phyloP scores from a whole-genome alignment of 2,113 vertebrate species.

The Setophaga petechia region DNA sequence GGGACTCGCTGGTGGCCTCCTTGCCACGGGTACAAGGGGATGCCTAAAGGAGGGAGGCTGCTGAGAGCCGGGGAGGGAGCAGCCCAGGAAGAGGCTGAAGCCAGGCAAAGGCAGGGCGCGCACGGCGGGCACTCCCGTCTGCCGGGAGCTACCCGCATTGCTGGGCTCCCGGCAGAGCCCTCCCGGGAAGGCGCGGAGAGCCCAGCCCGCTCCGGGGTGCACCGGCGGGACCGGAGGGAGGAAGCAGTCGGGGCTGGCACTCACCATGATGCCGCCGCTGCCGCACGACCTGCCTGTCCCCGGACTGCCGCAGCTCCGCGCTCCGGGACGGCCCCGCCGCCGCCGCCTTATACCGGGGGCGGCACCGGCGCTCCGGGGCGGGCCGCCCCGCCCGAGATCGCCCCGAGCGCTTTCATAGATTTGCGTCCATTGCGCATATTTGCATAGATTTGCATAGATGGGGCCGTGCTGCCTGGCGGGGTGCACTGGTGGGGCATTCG shows the following conservation, averaged over 20 bases:
- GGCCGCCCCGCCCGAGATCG: neutral
- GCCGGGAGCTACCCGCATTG: neutral
- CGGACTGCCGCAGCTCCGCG: neutral
- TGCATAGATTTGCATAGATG: neutral
- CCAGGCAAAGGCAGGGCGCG: slow-evolving; percentile 58
- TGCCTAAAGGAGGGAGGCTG: slow-evolving; percentile 72
- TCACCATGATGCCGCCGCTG: slow-evolving; percentile 54
- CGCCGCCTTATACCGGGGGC: slow-evolving; percentile 24
- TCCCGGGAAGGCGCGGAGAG: neutral
- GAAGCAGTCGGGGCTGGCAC: neutral
- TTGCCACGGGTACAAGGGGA: neutral
- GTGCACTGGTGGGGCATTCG: neutral
- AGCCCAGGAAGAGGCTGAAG: slow-evolving; percentile 82
- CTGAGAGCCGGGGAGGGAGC: slow-evolving; percentile 54
- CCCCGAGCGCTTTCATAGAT: neutral
- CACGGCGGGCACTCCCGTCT: neutral
- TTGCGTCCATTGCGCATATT: neutral
- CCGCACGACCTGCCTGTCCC: neutral
- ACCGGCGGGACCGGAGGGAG: neutral
- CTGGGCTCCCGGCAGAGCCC: neutral
- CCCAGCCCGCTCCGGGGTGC: neutral
- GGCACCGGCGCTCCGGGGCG: neutral
- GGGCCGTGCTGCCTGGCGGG: neutral
- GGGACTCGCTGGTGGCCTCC: neutral
- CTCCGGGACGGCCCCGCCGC: neutral